Evolutionary conservation across 2,113 vertebrate genomes (phyloP), one percentile per base, ranked within the genome.

Genomic region (Pogona vitticeps): DNA sequence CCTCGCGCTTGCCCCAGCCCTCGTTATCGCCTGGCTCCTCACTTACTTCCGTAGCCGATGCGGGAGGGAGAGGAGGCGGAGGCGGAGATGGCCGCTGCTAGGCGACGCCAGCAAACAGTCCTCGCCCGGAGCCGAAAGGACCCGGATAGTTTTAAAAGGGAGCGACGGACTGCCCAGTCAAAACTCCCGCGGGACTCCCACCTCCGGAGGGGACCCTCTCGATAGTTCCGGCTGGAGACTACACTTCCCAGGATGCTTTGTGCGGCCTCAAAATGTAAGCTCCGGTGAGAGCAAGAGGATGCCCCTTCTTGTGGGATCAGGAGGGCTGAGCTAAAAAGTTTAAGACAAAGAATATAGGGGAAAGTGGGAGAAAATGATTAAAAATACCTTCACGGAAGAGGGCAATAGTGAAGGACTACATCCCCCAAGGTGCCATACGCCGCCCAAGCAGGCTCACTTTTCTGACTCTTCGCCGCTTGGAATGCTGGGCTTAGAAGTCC

Each of bases 61-160:
- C 6, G 0, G 46, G 65, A 61, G 23, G 26, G 1, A 28, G 61
- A 2, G 61, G 63, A 82, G 67, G 82, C 46, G 80, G n/a, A 72
- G 77, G 76, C 38, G 56, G 61, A 40, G 68, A 5, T n/a, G 40
- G 78, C 63, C 18, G 93, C 90, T 94, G 92, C 93, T 91, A 93
- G 8, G 91, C 90, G 87, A 95, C 91, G 65, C 84, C 85, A 82
- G 91, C 90, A 76, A 88, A 79, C 90, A 88, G 52, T 42, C 17
- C 80, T 56, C 6, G 33, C 70, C 36, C 63, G 18, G n/a, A 21
- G 36, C 5, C 72, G 2, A 0, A 83, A 7, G 4, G 33, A 36
- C 31, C 28, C 65, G 67, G 83, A 65, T 72, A 6, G 28, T 52
- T 58, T 56, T 75, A 33, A 63, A 36, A 18, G 0, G 9, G 14